Base-by-base conservation (phyloP, 2,797 vertebrate genomes). In the Lagothrix lagotricha region DNA sequence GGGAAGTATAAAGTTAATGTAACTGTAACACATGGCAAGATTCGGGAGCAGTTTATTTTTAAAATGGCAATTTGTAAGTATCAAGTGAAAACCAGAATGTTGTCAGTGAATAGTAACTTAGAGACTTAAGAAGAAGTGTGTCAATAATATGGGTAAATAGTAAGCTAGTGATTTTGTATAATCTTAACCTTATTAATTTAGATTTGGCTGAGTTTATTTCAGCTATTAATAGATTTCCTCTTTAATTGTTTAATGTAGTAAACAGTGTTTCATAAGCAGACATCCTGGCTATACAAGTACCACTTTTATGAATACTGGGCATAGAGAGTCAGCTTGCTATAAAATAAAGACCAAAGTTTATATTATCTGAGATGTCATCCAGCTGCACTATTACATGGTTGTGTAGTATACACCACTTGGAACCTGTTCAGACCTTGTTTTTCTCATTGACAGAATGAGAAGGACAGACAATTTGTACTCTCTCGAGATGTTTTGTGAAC, bases 11-110 rank as follows among this genome's bases (percentile, higher is more conserved):
- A 92, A 84, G 48, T 91, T 96, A 84, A 64, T 19, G 20, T 88
- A 88, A 81, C 33, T 88, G 33, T 91, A 88, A 70, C 61, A 87
- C n/a, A 39, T 93, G 75, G 80, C 44, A 95, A 81, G 57, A 73
- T 90, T 84, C 52, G 92, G 33, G 26, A 96, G 57, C 30, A 81
- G 24, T 83, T 96, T 86, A 88, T 96, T 95, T 89, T 86, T 94
- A 41, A 95, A 82, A 80, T 76, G 48, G 1, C 17, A 26, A 7
- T 85, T 85, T 91, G 22, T 88, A 88, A 88, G 33, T 95, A 81
- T 30, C 24, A 93, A 70, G n/a, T 28, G 5, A 81, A 96, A 83
- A 92, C 33, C 48, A 79, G 90, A 93, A 87, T 77, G 19, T 80
- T 92, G 39, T 54, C 12, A 83, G 2, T 95, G 52, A 90, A 19